A percentile compares a stretch with the other conserved stretches of the same genome.
These are phyloP conservation scores for Oikopleura vanhoeffeni DNA, from an alignment of 23 tunicate species.

Conservation along the genomic window DNA sequence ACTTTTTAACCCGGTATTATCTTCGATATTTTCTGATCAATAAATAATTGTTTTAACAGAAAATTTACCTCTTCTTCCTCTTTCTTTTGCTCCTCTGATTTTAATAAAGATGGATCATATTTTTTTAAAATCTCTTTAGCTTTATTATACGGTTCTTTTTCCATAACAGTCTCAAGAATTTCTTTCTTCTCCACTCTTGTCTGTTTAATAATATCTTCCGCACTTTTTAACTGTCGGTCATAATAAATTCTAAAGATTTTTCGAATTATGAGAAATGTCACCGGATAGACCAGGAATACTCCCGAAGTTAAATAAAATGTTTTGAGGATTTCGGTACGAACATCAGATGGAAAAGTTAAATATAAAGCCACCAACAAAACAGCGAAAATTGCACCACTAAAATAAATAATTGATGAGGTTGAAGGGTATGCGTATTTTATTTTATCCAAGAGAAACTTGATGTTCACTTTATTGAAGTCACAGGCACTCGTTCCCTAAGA, in stretches of 20 bases:
- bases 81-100: not conserved
- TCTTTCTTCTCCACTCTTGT: not conserved
- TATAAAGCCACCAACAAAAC: no score
- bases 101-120: conserved; percentile 33
- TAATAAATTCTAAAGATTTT: not conserved
- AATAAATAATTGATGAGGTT: no score
- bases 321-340: no score
- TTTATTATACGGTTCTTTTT: conserved; percentile 88
- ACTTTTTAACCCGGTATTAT: no score
- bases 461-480: no score
- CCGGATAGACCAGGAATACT: not conserved
- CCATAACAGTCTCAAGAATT: conserved; percentile 83
- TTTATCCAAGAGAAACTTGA: no score
- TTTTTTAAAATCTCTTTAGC: conserved; percentile 82
- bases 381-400: no score
- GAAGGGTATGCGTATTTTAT: no score
- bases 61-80: not conserved
- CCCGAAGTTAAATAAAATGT: no score
- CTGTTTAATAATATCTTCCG: not conserved
- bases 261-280: not conserved
- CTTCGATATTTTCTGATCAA: no score
- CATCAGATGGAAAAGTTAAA: no score
- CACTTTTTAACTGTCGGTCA: not conserved
- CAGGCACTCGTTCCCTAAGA: no score
- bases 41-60: not conserved